A percentile compares a stretch with the other conserved stretches of the same genome.
Conservation (phyloP, 2,888 invertebrate genomes). For the Drosophila cracens region DNA sequence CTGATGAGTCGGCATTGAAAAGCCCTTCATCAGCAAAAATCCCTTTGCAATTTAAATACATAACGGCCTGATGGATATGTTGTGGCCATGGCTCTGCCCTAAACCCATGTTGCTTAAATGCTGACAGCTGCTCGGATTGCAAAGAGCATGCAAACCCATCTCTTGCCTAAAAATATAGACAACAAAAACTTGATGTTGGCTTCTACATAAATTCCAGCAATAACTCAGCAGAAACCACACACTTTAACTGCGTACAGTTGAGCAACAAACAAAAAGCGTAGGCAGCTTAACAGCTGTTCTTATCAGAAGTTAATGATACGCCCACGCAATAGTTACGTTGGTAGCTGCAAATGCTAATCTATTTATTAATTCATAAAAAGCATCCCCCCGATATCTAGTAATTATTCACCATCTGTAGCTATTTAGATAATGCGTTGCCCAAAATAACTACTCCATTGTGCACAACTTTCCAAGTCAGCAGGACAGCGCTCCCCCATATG, state of each 20-base stretch:
- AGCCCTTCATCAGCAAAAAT: constrained; percentile 19
- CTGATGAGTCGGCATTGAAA: constrained; percentile 7
- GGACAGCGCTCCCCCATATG: constrained; percentile 5
- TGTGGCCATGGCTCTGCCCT: constrained; percentile 34
- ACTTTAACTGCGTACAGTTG: constrained; percentile 16
- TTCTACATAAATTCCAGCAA: constrained; percentile 17
- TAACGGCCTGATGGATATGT: constrained; percentile 25
- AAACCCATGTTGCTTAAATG: constrained; percentile 42
- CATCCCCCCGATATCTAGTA: constrained; percentile 4
- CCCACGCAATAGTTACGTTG: constrained; percentile 11
- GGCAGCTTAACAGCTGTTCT: constrained; percentile 38
- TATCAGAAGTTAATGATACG: constrained; percentile 10
- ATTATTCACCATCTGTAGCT: constrained; percentile 37
- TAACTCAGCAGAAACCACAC: constrained; percentile 14
- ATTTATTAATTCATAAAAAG: constrained; percentile 2
- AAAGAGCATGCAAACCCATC: neutral
- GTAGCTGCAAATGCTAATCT: constrained; percentile 11
- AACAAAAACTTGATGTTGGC: constrained; percentile 6
- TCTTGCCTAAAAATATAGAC: constrained; percentile 22
- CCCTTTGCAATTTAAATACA: constrained; percentile 18
- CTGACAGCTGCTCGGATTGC: constrained; percentile 29
- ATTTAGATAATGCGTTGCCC: neutral
- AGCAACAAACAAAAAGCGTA: constrained; percentile 26
- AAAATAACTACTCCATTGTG: constrained; percentile 1
- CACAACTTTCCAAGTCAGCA: constrained; percentile 3